phyloP scores from a whole-genome alignment of 2,113 vertebrate genomes.

The Protomyctophum bolini region DNA sequence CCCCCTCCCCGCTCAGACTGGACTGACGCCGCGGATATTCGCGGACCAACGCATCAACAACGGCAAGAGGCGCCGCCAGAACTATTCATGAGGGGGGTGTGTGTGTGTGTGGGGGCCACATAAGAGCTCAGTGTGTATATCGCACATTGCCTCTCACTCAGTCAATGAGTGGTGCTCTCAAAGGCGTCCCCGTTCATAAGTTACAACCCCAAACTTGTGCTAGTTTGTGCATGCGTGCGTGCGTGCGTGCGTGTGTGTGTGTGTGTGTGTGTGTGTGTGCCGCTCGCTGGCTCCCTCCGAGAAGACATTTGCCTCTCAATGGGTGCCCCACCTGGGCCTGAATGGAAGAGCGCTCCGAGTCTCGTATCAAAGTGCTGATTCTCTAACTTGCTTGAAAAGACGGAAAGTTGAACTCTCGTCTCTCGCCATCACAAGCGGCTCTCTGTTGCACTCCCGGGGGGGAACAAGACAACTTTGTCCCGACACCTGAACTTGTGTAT shows the following conservation, averaged over 20 bases:
- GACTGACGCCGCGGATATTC: slow-evolving; percentile 58
- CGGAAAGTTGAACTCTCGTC: slow-evolving; percentile 32
- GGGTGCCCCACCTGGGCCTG: slow-evolving; percentile 65
- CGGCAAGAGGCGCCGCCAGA: slow-evolving; percentile 45
- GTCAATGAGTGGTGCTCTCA: slow-evolving; percentile 45
- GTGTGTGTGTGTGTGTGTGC: no score
- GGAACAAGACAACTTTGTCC: slow-evolving; percentile 57
- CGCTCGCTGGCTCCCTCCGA: slow-evolving; percentile 17
- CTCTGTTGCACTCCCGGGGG: slow-evolving; percentile 47
- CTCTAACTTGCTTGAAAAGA: slow-evolving; percentile 57
- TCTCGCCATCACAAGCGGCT: slow-evolving; percentile 48
- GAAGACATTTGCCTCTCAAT: slow-evolving; percentile 69
- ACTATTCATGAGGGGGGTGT: slow-evolving; percentile 71
- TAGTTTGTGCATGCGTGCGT: no score
- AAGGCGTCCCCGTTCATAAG: slow-evolving; percentile 61
- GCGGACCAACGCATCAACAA: slow-evolving; percentile 49
- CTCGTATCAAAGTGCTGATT: slow-evolving; percentile 60
- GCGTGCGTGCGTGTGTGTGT: no score
- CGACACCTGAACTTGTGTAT: slow-evolving; percentile 55
- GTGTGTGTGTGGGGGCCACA: slow-evolving; percentile 36
- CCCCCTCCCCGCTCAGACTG: slow-evolving; percentile 59
- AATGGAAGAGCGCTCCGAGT: slow-evolving; percentile 40
- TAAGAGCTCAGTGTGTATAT: slow-evolving; percentile 70
- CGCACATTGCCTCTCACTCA: slow-evolving; percentile 27
- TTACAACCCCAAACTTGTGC: slow-evolving; percentile 53